Base-by-base conservation (phyloP, 2,113 vertebrate species). In the Delphinapterus leucas region DNA sequence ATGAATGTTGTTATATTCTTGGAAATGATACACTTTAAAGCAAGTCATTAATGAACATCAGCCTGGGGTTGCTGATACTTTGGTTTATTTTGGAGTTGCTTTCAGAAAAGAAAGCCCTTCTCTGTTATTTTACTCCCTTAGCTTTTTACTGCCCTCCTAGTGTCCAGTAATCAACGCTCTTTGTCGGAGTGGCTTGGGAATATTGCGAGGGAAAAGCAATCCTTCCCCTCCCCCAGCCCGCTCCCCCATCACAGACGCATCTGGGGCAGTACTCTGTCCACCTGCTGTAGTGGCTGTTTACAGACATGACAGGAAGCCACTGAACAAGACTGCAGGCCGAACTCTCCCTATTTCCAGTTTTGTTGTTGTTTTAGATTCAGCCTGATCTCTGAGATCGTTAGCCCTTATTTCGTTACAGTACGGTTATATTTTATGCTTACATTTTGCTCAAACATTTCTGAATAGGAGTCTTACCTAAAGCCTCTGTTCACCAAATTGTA, bases 211-310 rank as follows among this genome's bases (percentile, higher is more conserved):
- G 58, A 58, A 58, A 14, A 28, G 36, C 60, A 74, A 25, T 15
- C 4, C 14, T 23, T 2, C 3, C 1, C 3, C 1, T 3, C 11
- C n/a, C 44, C 38, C 2, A 0, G 44, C 33, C 33, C 11, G 0
- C 0, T 1, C 1, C 14, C 5, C 17, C 3, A 4, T 20, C 20
- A 1, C 0, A 2, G 13, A 31, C 49, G 33, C 9, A 0, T 21
- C 41, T 36, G 10, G 8, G 38, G 4, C 18, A 0, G 7, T 0
- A 6, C 38, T 21, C 4, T 26, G 41, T 20, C 47, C 28, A 0
- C 7, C 55, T 1, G 36, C 76, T 11, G 0, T 53, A 0, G 12
- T 9, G 8, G 31, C 63, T 8, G 14, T 12, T 17, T 0, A 3
- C 18, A 28, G 21, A 15, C 5, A 3, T 2, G 9, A 8, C 28